Evolutionary conservation across 1,140 invertebrate genomes (phyloP), one percentile per base, ranked within the genome.

Genomic region (Trichonephila clavipes): DNA sequence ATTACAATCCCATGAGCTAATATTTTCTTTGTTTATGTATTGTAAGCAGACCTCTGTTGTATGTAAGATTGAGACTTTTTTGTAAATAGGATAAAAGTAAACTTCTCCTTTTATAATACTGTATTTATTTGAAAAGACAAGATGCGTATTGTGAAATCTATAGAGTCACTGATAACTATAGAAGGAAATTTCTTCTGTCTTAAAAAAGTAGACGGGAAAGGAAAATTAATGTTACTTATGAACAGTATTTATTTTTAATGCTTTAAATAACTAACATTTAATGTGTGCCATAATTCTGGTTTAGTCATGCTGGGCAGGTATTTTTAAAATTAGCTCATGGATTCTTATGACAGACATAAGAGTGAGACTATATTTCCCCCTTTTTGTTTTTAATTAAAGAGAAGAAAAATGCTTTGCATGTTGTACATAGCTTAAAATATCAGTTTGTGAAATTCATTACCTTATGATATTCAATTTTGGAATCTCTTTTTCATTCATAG

Each of bases 241-340:
- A 77, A 77, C 28, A 40, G 14, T 77, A 77, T 77, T 77, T 34
- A 34, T 77, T 77, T 77, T 28, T 77, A 19, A 77, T 64, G 34
- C 72, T 77, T 40, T 18, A 40, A 85, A 59, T 59, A 58, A n/a
- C 19, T 28, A 24, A 58, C 19, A 59, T 59, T 24, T 58, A 6
- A 59, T 85, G 83, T 85, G 83, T 85, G 83, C 83, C 83, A 85
- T 85, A 85, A 59, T 51, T 59, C n/a, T 85, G 82, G 44, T 85
- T 40, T 85, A 85, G 82, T 61, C 58, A 58, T 59, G 12, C 16
- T 85, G 58, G 59, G 58, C 58, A n/a, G 18, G 19, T 85, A 18
- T 61, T 59, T 8, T 85, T 59, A 85, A 28, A 59, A 61, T 85
- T 85, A 85, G 83, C 83, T 85, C 83, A 85, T 59, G 83, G 83